Evolutionary conservation across 2,797 vertebrate genomes (phyloP).

Genomic region (Chiroxiphia lanceolata): DNA sequence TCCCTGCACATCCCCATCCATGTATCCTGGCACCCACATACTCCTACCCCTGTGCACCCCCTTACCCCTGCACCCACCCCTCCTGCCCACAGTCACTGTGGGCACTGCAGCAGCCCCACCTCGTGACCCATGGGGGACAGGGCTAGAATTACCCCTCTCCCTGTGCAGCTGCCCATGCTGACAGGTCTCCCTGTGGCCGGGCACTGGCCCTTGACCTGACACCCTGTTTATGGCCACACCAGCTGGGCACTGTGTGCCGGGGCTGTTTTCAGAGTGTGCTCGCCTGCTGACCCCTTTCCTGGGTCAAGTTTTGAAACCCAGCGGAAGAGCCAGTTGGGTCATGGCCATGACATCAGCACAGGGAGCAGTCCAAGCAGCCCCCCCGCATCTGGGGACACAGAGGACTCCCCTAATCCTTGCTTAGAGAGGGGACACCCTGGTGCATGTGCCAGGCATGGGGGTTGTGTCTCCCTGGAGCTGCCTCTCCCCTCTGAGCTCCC

Average conservation of each 20-base stretch:
- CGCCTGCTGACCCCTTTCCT: neutral
- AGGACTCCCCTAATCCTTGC: neutral
- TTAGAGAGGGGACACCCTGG: fast-evolving
- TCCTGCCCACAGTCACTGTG: fast-evolving
- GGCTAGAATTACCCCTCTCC: slow-evolving; percentile 33
- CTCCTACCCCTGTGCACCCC: neutral
- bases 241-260: neutral
- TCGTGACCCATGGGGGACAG: neutral
- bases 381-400: fast-evolving
- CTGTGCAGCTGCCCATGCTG: slow-evolving; percentile 19
- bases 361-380: neutral
- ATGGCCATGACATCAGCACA: fast-evolving
- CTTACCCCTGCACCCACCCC: neutral
- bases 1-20: fast-evolving
- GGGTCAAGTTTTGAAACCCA: neutral
- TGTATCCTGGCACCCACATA: too few relatives aligned
- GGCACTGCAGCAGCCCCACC: neutral
- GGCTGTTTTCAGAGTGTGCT: neutral
- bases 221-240: slow-evolving; percentile 64
- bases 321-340: neutral
- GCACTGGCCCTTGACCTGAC: neutral
- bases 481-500: neutral
- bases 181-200: neutral
- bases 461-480: fast-evolving
- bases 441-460: fast-evolving